Evolutionary conservation across 1,140 invertebrate genomes (phyloP).

Genomic region (Zaprionus gabonicus): DNA sequence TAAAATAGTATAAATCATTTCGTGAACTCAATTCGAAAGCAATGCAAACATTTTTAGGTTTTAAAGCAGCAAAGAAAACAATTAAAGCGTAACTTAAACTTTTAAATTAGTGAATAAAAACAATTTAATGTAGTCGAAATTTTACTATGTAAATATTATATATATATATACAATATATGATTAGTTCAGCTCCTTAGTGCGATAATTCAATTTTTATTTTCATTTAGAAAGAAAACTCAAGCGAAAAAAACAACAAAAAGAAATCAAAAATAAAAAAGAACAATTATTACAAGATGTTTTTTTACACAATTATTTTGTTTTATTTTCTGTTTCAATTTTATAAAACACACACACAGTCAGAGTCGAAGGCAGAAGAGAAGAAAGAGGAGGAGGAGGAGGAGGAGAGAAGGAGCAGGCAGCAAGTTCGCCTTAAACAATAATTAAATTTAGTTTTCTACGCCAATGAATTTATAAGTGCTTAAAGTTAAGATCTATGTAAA

Average conservation of each 20-base stretch:
- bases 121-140: constrained; percentile 70
- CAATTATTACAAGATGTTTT: constrained; percentile 41
- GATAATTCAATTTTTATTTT: constrained; percentile 40
- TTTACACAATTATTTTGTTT: constrained; percentile 30
- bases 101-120: constrained; percentile 24
- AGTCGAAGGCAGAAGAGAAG: neutral
- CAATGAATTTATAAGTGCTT: constrained; percentile 62
- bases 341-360: constrained; percentile 26
- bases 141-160: constrained; percentile 63
- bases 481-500: constrained; percentile 44
- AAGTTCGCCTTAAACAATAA: constrained; percentile 51
- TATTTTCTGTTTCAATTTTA: constrained; percentile 20
- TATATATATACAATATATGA: constrained; percentile 4
- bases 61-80: constrained; percentile 15
- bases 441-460: constrained; percentile 51
- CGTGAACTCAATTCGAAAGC: constrained; percentile 71
- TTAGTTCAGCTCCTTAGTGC: constrained; percentile 51
- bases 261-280: constrained; percentile 55
- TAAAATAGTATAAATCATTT: constrained; percentile 27
- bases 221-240: constrained; percentile 54
- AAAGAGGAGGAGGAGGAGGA: neutral
- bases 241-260: constrained; percentile 41
- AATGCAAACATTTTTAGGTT: constrained; percentile 70
- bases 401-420: neutral
- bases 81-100: constrained; percentile 11